These are phyloP conservation scores for Pseudomyrmex dendroicus DNA, from an alignment of 1,140 invertebrate species.

Conservation along the genomic window DNA sequence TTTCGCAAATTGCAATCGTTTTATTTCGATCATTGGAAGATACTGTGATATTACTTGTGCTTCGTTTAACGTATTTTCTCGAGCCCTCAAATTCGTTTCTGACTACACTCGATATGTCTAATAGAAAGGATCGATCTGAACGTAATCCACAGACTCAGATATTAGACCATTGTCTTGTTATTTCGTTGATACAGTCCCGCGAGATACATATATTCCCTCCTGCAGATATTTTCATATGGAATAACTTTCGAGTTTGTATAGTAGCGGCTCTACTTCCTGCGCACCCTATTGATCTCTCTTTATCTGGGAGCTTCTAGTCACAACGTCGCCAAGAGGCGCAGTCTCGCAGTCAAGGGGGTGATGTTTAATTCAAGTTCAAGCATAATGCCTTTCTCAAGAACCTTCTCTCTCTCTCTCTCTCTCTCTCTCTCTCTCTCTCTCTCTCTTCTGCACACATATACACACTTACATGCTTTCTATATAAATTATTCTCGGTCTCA, in stretches of 20 bases:
- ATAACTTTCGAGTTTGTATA: slow-evolving; percentile 73
- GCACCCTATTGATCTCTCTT: slow-evolving; percentile 72
- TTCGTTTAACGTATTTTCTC: slow-evolving; percentile 4
- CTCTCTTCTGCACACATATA: background rate
- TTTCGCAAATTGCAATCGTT: slow-evolving; percentile 45
- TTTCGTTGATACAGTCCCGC: slow-evolving; percentile 53
- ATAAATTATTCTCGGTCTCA: slow-evolving; percentile 74
- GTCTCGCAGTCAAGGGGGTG: slow-evolving; percentile 70
- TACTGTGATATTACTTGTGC: background rate
- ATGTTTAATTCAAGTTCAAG: slow-evolving; percentile 77
- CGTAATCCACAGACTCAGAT: slow-evolving; percentile 24
- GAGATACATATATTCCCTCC: slow-evolving; percentile 56
- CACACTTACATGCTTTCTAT: slow-evolving; percentile 54
- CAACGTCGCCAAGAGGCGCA: slow-evolving; percentile 75
- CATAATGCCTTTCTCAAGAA: slow-evolving; percentile 75
- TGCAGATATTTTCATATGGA: slow-evolving; percentile 55
- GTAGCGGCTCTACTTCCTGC: slow-evolving; percentile 70
- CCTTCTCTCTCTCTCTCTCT: slow-evolving; percentile 33
- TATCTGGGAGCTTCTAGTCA: slow-evolving; percentile 73
- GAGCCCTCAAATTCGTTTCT: background rate
- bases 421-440: slow-evolving; percentile 35
- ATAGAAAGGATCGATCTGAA: slow-evolving; percentile 3
- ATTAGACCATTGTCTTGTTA: slow-evolving; percentile 64
- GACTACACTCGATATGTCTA: slow-evolving; percentile 9
- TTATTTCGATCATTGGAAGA: background rate